Base-by-base conservation (phyloP, 2,888 invertebrate genomes). In the Zhuqinia jingwanae region DNA sequence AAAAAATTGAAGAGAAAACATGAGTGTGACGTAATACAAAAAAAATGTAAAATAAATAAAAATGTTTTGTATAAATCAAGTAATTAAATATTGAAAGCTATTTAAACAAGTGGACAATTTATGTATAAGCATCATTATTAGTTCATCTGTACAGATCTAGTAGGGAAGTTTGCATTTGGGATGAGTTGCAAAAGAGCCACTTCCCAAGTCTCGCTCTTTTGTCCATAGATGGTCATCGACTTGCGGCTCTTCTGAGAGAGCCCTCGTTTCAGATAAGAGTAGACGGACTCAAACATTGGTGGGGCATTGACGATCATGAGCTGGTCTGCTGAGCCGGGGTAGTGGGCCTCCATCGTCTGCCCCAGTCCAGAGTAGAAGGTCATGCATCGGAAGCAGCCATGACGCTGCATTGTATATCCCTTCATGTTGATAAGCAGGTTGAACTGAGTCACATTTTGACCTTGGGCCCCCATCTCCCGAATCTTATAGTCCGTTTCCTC, bases 381-480 rank as follows among this genome's bases (percentile, higher is more conserved):
- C 58, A 58, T 58, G 22, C 58, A 58, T 1, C 58, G 58, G 25
- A 58, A 58, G 22, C 58, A 58, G 58, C 58, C 58, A 58, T 58
- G 58, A 3, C 58, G 8, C 2, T n/a, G 17, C 58, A 58, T 20
- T n/a, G 20, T 58, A 20, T 58, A 58, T 2, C 58, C 58, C 13
- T 58, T 58, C 58, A 58, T 58, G 58, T 58, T 58, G 2, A 58
- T 58, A 2, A 58, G 20, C 22, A 58, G 13, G 13, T 58, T 58
- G 58, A 58, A 58, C 20, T 58, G 58, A 5, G 58, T 58, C 5
- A 58, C 58, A 58, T 20, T 20, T 20, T 58, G 10, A n/a, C 58
- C 58, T 20, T n/a, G 20, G 2, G 25, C 13, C 2, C 58, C 2
- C 58, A 58, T 58, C 2, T 58, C 58, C 11, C 58, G 17, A 20